Evolutionary conservation across 2,888 invertebrate species (phyloP).

Genomic region (Zele albiditarsus): DNA sequence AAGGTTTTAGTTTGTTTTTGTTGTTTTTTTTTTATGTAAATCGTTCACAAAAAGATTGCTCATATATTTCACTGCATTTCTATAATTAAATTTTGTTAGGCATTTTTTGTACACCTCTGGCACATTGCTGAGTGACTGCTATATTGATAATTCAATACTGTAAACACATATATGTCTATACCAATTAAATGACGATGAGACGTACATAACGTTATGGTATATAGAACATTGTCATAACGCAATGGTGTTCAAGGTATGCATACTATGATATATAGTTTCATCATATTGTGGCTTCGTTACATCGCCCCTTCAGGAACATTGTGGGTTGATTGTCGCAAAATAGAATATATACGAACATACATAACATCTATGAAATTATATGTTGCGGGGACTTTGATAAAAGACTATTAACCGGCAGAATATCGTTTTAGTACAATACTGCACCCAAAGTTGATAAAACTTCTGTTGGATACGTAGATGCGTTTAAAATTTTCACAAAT

Average conservation of each 20-base stretch:
- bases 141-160: too few species aligned
- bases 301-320: background rate
- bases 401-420: background rate
- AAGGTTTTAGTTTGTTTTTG: too few species aligned
- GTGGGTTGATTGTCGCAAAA: background rate
- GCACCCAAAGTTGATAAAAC: background rate
- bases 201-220: background rate
- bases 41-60: too few species aligned
- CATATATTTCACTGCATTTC: too few species aligned
- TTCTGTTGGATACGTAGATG: too few species aligned
- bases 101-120: too few species aligned
- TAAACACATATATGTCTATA: background rate
- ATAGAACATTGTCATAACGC: background rate
- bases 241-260: constrained; percentile 1
- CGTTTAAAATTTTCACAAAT: too few species aligned
- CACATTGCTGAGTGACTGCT: too few species aligned
- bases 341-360: background rate
- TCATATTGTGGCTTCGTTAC: constrained; percentile 13
- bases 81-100: too few species aligned
- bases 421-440: background rate
- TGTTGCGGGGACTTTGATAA: background rate
- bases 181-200: background rate
- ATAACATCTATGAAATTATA: background rate
- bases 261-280: background rate
- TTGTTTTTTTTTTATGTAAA: too few species aligned